Evolutionary conservation across 2,888 invertebrate genomes (phyloP).

Genomic region (Dione vanillae): DNA sequence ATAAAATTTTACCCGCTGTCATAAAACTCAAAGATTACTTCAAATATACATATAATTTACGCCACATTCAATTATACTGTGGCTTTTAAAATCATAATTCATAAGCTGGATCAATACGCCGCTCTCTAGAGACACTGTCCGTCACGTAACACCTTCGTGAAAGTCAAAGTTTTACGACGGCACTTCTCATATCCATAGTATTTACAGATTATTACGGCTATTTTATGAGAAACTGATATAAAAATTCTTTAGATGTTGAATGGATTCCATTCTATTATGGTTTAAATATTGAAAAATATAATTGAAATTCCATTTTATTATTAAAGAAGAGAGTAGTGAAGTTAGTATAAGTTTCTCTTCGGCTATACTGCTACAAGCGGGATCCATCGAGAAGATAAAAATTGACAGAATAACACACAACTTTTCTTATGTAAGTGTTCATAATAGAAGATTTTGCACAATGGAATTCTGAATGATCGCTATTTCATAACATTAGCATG

Average conservation of each 20-base stretch:
- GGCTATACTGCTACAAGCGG: too few species aligned
- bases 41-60: not conserved
- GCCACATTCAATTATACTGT: slow-evolving; percentile 1
- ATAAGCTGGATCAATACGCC: not conserved
- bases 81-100: slow-evolving; percentile 17
- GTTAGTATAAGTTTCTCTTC: too few species aligned
- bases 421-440: too few species aligned
- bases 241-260: slow-evolving; percentile 13
- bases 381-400: too few species aligned
- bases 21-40: not conserved
- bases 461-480: too few species aligned
- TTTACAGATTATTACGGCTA: slow-evolving; percentile 10
- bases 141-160: slow-evolving; percentile 23
- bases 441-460: too few species aligned
- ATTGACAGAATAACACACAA: too few species aligned
- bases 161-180: slow-evolving; percentile 17
- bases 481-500: too few species aligned
- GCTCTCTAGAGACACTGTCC: slow-evolving; percentile 17
- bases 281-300: slow-evolving; percentile 19
- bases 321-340: too few species aligned
- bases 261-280: slow-evolving; percentile 14
- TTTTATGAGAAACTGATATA: slow-evolving; percentile 4
- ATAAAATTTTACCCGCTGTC: too few species aligned
- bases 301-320: slow-evolving; percentile 15
- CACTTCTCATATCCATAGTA: slow-evolving; percentile 18